Evolutionary conservation across 1,140 invertebrate genomes (phyloP), one percentile per base, ranked within the genome.

Genomic region (Meloidogyne floridensis): DNA sequence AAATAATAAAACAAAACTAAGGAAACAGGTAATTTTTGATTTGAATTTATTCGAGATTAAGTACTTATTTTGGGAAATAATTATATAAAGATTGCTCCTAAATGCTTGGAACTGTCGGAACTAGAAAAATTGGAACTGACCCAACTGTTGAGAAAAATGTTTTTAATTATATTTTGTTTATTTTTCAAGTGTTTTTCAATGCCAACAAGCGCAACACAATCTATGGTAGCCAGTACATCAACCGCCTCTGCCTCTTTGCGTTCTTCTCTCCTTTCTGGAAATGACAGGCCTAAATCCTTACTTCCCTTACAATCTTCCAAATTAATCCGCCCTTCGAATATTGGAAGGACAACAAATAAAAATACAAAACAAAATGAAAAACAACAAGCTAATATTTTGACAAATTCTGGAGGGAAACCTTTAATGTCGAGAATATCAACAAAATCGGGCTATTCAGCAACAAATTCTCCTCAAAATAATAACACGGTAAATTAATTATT

Each of bases 401-500:
- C 53, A 15, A 51, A 79, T 32, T 20, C 20, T 15, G 32, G 20
- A 72, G 18, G 20, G 43, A 20, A 78, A 78, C 77, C 18, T 32
- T n/a, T 13, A 79, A 32, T 70, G 20, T n/a, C 77, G 43, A 79
- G 6, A 54, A 72, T 43, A 54, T 43, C 18, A 79, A 71, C 77
- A 69, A 20, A 54, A n/a, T 13, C 18, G 11, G 20, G 42, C 65
- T 43, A 20, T 78, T 32, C 53, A 43, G 20, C 5, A 78, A 70
- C n/a, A 18, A 59, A 15, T 69, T 70, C 70, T 59, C 9, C 9
- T 51, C 76, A n/a, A 32, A 20, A 20, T 59, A 9, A 3, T 75
- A 53, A 15, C 42, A 7, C 42, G 32, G 32, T 77, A 15, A 32
- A 43, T 8, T 75, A 56, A 32, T 42, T 42, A 15, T 59, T 59